Conservation (phyloP, 2,797 vertebrate species). For the Mergus octosetaceus region DNA sequence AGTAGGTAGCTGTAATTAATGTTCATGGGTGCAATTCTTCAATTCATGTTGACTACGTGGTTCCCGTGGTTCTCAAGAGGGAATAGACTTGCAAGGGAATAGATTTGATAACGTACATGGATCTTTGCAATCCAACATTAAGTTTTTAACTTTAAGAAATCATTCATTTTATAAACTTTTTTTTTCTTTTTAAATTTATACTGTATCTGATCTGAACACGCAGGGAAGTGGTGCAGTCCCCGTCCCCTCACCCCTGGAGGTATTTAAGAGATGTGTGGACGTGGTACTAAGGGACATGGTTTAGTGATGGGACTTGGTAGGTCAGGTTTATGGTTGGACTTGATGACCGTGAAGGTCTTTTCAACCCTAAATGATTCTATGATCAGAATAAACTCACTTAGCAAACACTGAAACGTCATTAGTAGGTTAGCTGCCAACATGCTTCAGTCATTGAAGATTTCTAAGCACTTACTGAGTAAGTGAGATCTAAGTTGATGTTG, state of each 20-base stretch:
- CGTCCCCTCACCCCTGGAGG: neutral
- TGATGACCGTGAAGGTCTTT: neutral
- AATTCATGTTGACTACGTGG: fast-evolving
- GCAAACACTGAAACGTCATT: neutral
- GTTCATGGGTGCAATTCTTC: neutral
- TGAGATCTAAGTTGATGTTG: constrained; percentile 92
- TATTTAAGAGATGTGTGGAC: neutral
- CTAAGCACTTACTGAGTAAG: constrained; percentile 88
- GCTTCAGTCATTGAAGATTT: neutral
- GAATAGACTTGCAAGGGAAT: neutral
- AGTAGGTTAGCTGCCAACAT: neutral
- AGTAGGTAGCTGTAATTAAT: neutral
- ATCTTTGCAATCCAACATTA: neutral
- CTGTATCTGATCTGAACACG: neutral
- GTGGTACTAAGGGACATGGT: neutral
- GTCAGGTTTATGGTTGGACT: neutral
- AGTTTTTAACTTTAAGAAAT: neutral
- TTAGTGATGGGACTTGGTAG: neutral
- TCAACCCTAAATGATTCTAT: neutral
- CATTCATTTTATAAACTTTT: neutral
- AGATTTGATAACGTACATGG: fast-evolving
- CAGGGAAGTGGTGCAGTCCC: neutral
- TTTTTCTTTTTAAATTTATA: neutral
- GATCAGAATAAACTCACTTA: neutral
- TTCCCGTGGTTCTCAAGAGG: neutral